Base-by-base conservation (phyloP, 2,113 vertebrate genomes). In the Barnardius zonarius region DNA sequence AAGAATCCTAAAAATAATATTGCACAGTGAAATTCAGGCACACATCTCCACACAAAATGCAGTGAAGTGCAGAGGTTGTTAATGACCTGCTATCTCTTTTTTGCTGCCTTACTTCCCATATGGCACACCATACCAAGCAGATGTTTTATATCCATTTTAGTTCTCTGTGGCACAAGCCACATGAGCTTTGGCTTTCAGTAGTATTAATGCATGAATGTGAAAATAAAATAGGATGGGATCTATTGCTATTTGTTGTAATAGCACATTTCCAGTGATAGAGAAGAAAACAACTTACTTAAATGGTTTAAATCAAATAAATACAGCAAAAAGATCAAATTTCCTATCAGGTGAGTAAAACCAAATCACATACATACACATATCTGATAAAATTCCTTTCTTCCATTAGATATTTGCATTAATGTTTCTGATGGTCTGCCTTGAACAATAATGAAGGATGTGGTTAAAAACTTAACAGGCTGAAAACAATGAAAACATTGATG, bases 401-500 rank as follows among this genome's bases (percentile, higher is more conserved):
- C 41, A 28, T 41, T 49, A 76, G 46, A 35, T 30, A 11, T 67
- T 75, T 85, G 25, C 35, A 77, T 77, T 75, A 69, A 54, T 67
- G 17, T 59, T 92, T 83, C 28, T 51, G 25, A 43, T 80, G 24
- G 10, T 75, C 27, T 81, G 25, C 61, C 55, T 46, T 69, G 78
- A 88, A 55, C 24, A 78, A 33, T 66, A 68, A 64, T 13, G 35
- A 84, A 93, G 61, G n/a, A 57, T 48, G 43, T 37, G 33, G 39
- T 67, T 86, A 83, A 83, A 96, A 88, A 4, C 9, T 90, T 51
- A 83, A 33, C 35, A 68, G 52, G 13, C 57, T 72, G 77, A 63
- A 93, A 88, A 93, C 72, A 90, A 66, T 64, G 30, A 76, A 94
- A 93, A 92, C 72, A 61, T 64, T 83, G 43, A 64, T 78, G 66